These are phyloP conservation scores for Microctenopoma steveboyesi DNA, from an alignment of 2,797 vertebrate genomes.

Conservation along the genomic window DNA sequence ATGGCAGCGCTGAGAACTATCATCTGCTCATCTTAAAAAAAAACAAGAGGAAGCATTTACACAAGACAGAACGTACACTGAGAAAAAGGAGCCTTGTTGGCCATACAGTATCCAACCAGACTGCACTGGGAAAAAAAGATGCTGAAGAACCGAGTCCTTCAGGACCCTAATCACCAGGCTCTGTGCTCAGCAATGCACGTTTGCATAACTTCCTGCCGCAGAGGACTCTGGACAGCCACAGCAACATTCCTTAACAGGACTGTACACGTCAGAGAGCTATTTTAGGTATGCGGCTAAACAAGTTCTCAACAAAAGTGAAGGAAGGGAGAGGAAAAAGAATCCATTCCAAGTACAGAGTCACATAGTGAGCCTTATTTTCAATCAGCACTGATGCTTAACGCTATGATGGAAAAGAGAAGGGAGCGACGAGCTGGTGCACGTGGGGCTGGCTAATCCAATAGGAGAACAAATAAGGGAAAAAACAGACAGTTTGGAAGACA, in stretches of 20 bases:
- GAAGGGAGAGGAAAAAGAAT: conserved; percentile 55
- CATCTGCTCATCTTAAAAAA: conserved; percentile 12
- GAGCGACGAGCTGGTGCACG: conserved; percentile 37
- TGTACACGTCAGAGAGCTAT: conserved; percentile 89
- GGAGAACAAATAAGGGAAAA: conserved; percentile 71
- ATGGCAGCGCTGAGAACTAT: conserved; percentile 7
- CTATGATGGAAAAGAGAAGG: conserved; percentile 53
- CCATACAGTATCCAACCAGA: conserved; percentile 54
- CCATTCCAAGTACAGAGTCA: conserved; percentile 70
- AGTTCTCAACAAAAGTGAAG: conserved; percentile 82
- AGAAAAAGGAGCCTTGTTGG: conserved; percentile 58
- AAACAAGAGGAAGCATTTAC: conserved; percentile 23
- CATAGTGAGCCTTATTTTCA: conserved; percentile 73
- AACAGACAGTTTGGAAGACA: conserved; percentile 54
- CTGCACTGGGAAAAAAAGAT: conserved; percentile 45
- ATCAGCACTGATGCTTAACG: conserved; percentile 54
- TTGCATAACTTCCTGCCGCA: conserved; percentile 86
- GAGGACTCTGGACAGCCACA: conserved; percentile 82
- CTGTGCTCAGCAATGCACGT: conserved; percentile 75
- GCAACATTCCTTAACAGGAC: conserved; percentile 88
- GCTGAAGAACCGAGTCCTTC: conserved; percentile 71
- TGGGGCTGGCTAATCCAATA: conserved; percentile 38
- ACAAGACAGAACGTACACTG: conserved; percentile 28
- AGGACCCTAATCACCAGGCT: conserved; percentile 82
- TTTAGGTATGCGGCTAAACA: conserved; percentile 89